phyloP scores from a whole-genome alignment of 2,888 invertebrate species.

The Mimachlamys varia region DNA sequence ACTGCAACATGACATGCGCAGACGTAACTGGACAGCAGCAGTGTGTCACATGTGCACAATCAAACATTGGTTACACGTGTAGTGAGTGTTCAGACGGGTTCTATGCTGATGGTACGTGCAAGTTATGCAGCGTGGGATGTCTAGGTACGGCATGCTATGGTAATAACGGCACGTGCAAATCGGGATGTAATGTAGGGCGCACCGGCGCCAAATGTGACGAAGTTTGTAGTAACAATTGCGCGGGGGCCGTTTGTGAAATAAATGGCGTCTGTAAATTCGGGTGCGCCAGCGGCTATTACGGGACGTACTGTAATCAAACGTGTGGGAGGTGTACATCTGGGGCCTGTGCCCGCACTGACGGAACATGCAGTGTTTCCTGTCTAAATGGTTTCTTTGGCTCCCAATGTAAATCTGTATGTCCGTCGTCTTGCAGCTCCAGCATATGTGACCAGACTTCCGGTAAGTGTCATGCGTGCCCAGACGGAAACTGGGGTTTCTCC shows the following conservation, averaged over 20 bases:
- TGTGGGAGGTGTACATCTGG: conserved; percentile 32
- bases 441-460: conserved; percentile 42
- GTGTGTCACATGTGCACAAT: conserved; percentile 6
- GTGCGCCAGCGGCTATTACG: conserved; percentile 41
- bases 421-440: conserved; percentile 39
- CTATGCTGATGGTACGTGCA: conserved; percentile 7
- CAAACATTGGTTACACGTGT: conserved; percentile 37
- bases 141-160: conserved; percentile 26
- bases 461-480: conserved; percentile 43
- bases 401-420: conserved; percentile 39
- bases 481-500: conserved; percentile 44
- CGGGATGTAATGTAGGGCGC: conserved; percentile 19
- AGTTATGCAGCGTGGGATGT: conserved; percentile 36
- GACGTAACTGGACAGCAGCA: background rate
- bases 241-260: conserved; percentile 23
- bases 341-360: conserved; percentile 1
- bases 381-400: conserved; percentile 41
- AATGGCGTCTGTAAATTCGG: conserved; percentile 40
- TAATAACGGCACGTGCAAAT: conserved; percentile 38
- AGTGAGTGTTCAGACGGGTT: conserved; percentile 32
- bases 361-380: conserved; percentile 36
- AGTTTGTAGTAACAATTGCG: conserved; percentile 34
- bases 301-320: conserved; percentile 28
- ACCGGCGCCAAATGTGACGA: conserved; percentile 39
- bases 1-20: conserved; percentile 40